phyloP scores from a whole-genome alignment of 1,140 invertebrate species.

The Sycophila sp. region DNA sequence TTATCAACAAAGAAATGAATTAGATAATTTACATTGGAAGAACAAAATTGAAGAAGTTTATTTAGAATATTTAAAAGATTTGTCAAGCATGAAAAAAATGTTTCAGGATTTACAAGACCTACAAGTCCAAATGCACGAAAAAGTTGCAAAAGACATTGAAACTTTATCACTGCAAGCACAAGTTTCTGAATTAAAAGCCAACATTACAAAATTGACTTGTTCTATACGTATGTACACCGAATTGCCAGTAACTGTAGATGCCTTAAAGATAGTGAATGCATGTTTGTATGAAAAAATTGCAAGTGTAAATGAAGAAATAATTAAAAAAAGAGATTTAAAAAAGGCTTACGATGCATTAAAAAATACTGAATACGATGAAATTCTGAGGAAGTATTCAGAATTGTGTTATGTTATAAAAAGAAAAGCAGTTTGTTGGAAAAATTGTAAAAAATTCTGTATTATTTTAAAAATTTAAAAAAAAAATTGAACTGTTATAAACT shows the following conservation, averaged over 20 bases:
- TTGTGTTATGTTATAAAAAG: conserved; percentile 49
- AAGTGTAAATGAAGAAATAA: conserved; percentile 42
- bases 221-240: conserved; percentile 54
- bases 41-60: conserved; percentile 52
- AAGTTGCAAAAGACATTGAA: conserved; percentile 46
- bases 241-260: conserved; percentile 50
- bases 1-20: conserved; percentile 39
- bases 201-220: conserved; percentile 50
- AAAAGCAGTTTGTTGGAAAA: conserved; percentile 52
- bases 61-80: conserved; percentile 45
- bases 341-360: conserved; percentile 48
- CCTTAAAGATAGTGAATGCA: conserved; percentile 46
- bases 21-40: conserved; percentile 49
- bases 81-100: conserved; percentile 40
- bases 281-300: conserved; percentile 47
- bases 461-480: not conserved
- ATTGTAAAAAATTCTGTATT: conserved; percentile 33
- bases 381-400: conserved; percentile 50
- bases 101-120: conserved; percentile 49
- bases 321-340: conserved; percentile 46
- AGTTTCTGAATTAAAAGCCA: conserved; percentile 50
- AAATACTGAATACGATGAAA: conserved; percentile 51
- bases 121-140: conserved; percentile 44
- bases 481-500: not conserved
- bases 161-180: conserved; percentile 47